These are phyloP conservation scores for Hafferia zeledoni DNA, from an alignment of 2,797 vertebrate species.

Conservation along the genomic window DNA sequence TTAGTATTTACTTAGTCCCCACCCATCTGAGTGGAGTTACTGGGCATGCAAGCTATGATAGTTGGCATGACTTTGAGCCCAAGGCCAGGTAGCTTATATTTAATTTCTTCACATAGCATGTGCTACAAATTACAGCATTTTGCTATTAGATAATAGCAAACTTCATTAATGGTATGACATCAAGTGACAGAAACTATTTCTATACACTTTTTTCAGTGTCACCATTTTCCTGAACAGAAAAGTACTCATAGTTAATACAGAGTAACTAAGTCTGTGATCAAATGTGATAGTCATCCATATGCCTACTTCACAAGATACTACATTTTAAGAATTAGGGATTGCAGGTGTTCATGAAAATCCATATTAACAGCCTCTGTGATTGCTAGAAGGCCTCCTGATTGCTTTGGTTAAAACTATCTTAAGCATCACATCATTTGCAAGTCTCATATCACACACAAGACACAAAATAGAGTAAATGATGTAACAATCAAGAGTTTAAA, in stretches of 20 bases:
- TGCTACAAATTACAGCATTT: neutral
- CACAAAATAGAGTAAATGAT: neutral
- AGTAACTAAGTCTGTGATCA: neutral
- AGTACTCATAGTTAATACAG: neutral
- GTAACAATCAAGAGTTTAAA: neutral
- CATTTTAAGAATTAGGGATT: neutral
- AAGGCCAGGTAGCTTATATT: neutral
- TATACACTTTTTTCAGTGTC: neutral
- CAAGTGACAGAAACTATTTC: neutral
- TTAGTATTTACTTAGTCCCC: neutral
- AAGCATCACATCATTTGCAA: neutral
- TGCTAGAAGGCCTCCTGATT: neutral
- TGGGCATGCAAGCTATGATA: neutral
- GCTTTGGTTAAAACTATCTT: neutral
- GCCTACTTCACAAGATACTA: neutral
- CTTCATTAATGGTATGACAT: neutral
- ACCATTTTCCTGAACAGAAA: neutral
- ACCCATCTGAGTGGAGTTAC: neutral
- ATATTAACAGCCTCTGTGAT: neutral
- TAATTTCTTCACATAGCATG: neutral
- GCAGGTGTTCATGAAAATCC: neutral
- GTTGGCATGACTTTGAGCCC: neutral
- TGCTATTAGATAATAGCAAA: neutral
- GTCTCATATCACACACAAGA: neutral
- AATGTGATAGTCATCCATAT: neutral